Base-by-base conservation (phyloP, 2,797 vertebrate species). In the Sternarchorhynchus goeldii region DNA sequence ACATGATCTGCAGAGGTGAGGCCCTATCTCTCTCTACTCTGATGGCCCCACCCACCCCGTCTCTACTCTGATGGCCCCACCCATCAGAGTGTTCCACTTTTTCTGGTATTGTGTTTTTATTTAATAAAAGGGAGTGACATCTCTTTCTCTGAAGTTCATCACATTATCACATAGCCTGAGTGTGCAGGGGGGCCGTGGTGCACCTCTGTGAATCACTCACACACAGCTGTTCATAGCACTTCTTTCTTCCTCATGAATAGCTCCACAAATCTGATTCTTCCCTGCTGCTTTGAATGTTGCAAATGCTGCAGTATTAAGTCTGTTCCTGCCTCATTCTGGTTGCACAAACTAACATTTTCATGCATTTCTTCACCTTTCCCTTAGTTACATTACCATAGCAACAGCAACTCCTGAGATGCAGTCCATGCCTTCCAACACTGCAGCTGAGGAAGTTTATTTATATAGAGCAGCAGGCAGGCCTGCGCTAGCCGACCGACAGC, bases 1-100 rank as follows among this genome's bases (percentile, higher is more conserved):
- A 77, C 17, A 89, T 95, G 41, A 93, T 96, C n/a, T 93, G 93
- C 83, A 95, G 93, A 95, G 96, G 97, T 97, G 76, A 88, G 90
- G 57, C 21, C 55, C 66, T 66, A 14, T 66, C 76, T 64, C 69
- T 58, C 58, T 75, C 71, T 25, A 25, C 25, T 25, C 25, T 50
- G 59, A 31, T 71, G 34, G 59, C 25, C 25, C 25, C 25, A 75
- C 57, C 71, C 25, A 56, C 18, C 50, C 65, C 68, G 34, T 71
- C 58, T 75, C 71, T 50, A 50, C 50, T 75, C 71, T 50, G 59
- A 31, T 71, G 34, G 59, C 25, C 25, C 25, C 25, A 75, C 64
- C 63, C 45, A 65, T 71, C n/a, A n/a, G n/a, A 32, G 60, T 17
- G 6, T 32, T 32, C 63, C 10, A 20, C 4, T 14, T 41, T 41